Conservation (phyloP, 2,113 vertebrate species). For the Poeciliopsis retropinna region DNA sequence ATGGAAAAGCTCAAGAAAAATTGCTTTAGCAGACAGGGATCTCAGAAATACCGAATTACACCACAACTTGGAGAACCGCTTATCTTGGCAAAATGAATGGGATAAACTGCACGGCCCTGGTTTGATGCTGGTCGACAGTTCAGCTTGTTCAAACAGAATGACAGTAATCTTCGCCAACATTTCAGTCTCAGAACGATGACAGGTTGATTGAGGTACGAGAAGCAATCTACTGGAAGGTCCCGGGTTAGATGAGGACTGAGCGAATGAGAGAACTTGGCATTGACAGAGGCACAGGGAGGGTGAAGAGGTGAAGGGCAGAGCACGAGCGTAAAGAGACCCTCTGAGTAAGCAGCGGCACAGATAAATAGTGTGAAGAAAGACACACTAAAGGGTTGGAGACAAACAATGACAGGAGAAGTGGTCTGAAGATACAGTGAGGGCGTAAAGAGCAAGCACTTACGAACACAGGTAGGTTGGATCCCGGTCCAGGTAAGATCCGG, state of each 20-base stretch:
- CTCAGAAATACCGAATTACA: slow-evolving; percentile 19
- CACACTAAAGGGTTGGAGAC: slow-evolving; percentile 17
- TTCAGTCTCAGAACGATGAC: slow-evolving; percentile 39
- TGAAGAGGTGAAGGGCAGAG: slow-evolving; percentile 1
- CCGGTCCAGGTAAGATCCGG: slow-evolving; percentile 97
- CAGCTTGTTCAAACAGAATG: slow-evolving; percentile 43
- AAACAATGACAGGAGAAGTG: slow-evolving; percentile 10
- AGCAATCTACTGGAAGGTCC: slow-evolving; percentile 53
- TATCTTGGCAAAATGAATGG: slow-evolving; percentile 10
- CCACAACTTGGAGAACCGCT: slow-evolving; percentile 23
- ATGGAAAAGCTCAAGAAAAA: slow-evolving; percentile 29
- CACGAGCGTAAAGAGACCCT: slow-evolving; percentile 11
- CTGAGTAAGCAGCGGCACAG: slow-evolving; percentile 11
- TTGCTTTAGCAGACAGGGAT: slow-evolving; percentile 19
- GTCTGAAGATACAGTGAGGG: slow-evolving; percentile 18
- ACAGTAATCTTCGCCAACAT: slow-evolving; percentile 48
- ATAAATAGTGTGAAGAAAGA: slow-evolving; percentile 31
- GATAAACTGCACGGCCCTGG: slow-evolving; percentile 18
- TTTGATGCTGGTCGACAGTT: slow-evolving; percentile 21
- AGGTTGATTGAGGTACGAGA: slow-evolving; percentile 51
- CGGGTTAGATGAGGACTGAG: slow-evolving; percentile 34
- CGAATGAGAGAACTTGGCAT: slow-evolving; percentile 13
- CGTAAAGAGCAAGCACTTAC: slow-evolving; percentile 81
- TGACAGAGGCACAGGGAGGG: not conserved
- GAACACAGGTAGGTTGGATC: slow-evolving; percentile 87